Evolutionary conservation across 1,140 invertebrate genomes (phyloP), one percentile per base, ranked within the genome.

Genomic region (Araneus ventricosus): DNA sequence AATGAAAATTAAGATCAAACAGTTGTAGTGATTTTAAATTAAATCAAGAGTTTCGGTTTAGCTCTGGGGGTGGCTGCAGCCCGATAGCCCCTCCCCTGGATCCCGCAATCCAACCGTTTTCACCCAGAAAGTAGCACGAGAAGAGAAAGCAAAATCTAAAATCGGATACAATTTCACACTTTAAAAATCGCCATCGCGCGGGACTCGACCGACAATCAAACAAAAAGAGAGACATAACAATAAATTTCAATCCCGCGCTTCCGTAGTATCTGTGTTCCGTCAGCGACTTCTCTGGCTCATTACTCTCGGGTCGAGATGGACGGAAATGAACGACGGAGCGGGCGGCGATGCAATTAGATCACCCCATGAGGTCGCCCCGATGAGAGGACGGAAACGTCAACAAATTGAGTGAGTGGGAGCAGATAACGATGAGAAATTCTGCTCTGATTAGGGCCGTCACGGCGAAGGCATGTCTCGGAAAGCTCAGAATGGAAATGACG

Each of bases 371-470:
- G 70, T 75, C 70, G 70, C 30, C 67, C 14, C 27, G n/a, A 70
- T 27, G 70, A 30, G 10, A 75, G n/a, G 45, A 84, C 14, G 80
- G 10, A 52, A 52, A 84, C 27, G 80, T 41, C 80, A 84, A 84
- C 80, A n/a, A 84, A 84, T n/a, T 84, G 80, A 84, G 80, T 84
- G 80, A 52, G 80, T 45, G 80, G 80, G 45, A 84, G 80, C 39
- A 75, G 70, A 75, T 84, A 84, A 84, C 80, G 80, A 84, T 27
- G 41, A 84, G 41, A 82, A 82, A 70, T 70, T 30, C 27, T n/a
- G n/a, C n/a, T n/a, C 59, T 63, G 59, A 63, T 63, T 63, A 70
- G 70, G 30, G 70, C 70, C 20, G 70, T 75, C 70, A 75, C 30
- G 70, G 30, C 30, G 10, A 6, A 34, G 30, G 70, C 70, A 75